Conservation (phyloP, 2,113 vertebrate genomes). For the Hydrolagus affinis region DNA sequence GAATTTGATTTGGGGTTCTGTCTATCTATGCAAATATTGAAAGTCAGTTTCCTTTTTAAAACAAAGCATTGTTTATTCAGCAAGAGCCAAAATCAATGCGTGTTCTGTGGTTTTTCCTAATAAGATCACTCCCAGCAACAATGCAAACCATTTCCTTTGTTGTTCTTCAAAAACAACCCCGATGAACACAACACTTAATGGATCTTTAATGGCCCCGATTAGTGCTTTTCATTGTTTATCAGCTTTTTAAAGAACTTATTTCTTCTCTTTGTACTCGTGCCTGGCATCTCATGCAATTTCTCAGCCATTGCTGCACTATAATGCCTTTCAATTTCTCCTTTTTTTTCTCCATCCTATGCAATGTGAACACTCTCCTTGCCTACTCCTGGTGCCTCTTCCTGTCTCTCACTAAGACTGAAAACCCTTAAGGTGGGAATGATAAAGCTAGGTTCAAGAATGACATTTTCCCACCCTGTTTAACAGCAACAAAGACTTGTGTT, state of each 20-base stretch:
- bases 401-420: constrained; percentile 9
- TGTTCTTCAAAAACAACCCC: constrained; percentile 25
- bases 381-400: background rate
- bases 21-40: constrained; percentile 15
- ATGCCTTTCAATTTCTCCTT: background rate
- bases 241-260: background rate
- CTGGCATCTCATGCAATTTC: constrained; percentile 6
- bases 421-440: constrained; percentile 4
- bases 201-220: constrained; percentile 18
- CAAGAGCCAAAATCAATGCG: constrained; percentile 8
- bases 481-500: too few relatives aligned
- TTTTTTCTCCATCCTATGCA: background rate
- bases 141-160: constrained; percentile 26
- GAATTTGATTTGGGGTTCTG: background rate
- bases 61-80: constrained; percentile 30
- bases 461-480: too few relatives aligned
- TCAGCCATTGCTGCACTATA: background rate
- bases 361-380: background rate
- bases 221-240: constrained; percentile 3
- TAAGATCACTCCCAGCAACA: constrained; percentile 18
- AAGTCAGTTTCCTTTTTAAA: constrained; percentile 8
- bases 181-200: background rate
- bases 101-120: constrained; percentile 27
- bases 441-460: background rate
- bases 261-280: background rate